Evolutionary conservation across 2,797 vertebrate genomes (phyloP).

Genomic region (Alauda arvensis): DNA sequence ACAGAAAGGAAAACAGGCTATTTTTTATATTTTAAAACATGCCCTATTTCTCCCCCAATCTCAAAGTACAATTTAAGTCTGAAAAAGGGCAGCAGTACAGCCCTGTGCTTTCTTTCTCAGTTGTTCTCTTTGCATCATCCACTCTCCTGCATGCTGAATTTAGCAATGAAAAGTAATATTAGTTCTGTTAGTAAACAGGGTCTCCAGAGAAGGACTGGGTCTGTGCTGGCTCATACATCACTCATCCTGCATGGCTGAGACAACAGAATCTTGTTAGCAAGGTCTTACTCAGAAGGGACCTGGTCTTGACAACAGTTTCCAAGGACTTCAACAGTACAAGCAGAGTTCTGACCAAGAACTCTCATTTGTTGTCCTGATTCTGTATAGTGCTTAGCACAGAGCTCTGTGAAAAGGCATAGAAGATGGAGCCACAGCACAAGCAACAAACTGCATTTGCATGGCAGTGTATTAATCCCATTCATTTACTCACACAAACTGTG

Average conservation of each 20-base stretch:
- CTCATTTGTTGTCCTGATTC: neutral
- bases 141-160: neutral
- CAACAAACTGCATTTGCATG: neutral
- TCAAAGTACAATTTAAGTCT: neutral
- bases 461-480: neutral
- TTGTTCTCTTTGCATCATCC: neutral
- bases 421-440: neutral
- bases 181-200: constrained; percentile 28
- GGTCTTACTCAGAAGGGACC: neutral
- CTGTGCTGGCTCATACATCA: constrained; percentile 22
- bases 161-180: constrained; percentile 27
- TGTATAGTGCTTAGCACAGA: neutral
- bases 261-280: neutral
- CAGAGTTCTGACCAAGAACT: neutral
- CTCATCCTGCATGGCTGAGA: neutral
- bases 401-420: neutral
- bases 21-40: too few relatives aligned
- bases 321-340: neutral
- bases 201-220: neutral
- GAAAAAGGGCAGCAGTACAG: neutral
- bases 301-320: neutral
- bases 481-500: neutral
- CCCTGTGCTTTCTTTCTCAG: neutral
- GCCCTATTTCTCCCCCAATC: neutral
- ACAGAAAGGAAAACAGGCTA: neutral